Evolutionary conservation across 2,113 vertebrate species (phyloP).

Genomic region (Burhinus bistriatus): DNA sequence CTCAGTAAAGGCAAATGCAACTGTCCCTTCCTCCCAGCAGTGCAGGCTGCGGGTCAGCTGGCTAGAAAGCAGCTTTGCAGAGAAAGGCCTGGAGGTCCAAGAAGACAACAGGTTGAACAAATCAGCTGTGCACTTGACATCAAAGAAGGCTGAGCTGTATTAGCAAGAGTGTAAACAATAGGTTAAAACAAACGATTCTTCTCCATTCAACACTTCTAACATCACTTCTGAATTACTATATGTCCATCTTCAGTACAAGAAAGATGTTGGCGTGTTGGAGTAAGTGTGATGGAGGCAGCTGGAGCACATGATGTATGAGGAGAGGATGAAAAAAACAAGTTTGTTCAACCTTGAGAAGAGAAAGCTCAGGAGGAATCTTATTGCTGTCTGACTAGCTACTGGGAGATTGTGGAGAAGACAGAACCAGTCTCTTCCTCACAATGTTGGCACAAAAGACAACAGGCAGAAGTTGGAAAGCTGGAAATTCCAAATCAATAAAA

Average conservation of each 20-base stretch:
- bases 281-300: not conserved
- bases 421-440: not conserved
- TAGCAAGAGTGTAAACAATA: not conserved
- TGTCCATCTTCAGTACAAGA: not conserved
- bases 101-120: not conserved
- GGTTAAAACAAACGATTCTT: not conserved
- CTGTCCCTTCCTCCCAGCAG: not conserved
- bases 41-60: not conserved
- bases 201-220: not conserved
- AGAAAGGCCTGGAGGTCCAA: not conserved
- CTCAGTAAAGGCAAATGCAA: not conserved
- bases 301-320: rapidly evolving
- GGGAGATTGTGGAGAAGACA: not conserved
- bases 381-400: not conserved
- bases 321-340: not conserved
- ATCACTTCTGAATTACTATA: not conserved
- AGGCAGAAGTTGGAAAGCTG: not conserved
- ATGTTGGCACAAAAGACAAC: not conserved
- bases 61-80: not conserved
- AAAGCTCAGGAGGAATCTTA: not conserved
- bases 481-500: not conserved
- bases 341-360: not conserved
- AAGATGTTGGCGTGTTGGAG: not conserved
- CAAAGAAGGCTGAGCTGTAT: not conserved
- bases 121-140: not conserved